Base-by-base conservation (phyloP, 2,888 invertebrate genomes). In the Reticulitermes lucifugus region DNA sequence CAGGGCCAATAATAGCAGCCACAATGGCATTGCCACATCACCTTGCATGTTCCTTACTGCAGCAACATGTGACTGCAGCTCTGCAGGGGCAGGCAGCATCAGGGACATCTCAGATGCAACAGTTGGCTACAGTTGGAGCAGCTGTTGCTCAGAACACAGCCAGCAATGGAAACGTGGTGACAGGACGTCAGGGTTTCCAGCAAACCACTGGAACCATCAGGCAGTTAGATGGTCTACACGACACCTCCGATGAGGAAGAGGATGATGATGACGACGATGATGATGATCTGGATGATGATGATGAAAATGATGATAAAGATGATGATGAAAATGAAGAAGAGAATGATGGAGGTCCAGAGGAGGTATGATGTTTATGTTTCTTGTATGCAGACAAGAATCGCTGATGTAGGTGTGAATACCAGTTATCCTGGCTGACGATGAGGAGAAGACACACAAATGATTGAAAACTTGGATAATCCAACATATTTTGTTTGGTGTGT, bases 1-100 rank as follows among this genome's bases (percentile, higher is more conserved):
- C 97, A 70, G 96, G 97, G 70, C 96, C 97, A 83, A 95, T 98
- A 83, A 97, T 98, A 87, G 96, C 97, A 88, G 97, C 98, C 10
- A 97, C 98, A 60, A 96, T 98, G 94, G 95, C 96, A 88, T 93
- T 98, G 89, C 98, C 98, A 43, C 94, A 95, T 86, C 94, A 94
- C 41, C 91, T 97, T 89, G 97, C 97, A 43, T 95, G 96, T 0
- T 94, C 96, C 2, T 92, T 97, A 86, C 91, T 98, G n/a, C 97
- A 97, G 89, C 96, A 97, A 89, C 97, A 97, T 90, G 97, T 97
- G 0, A 97, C 96, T 90, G 95, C 96, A 22, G 96, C 96, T 22
- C 90, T 96, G 86, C 94, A 92, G 86, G 93, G 92, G 86, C 92
- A 92, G 88, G 91, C 92, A 83, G 91, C 92, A 86, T 86, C 85